Evolutionary conservation across 2,113 vertebrate species (phyloP).

Genomic region (Colius striatus): DNA sequence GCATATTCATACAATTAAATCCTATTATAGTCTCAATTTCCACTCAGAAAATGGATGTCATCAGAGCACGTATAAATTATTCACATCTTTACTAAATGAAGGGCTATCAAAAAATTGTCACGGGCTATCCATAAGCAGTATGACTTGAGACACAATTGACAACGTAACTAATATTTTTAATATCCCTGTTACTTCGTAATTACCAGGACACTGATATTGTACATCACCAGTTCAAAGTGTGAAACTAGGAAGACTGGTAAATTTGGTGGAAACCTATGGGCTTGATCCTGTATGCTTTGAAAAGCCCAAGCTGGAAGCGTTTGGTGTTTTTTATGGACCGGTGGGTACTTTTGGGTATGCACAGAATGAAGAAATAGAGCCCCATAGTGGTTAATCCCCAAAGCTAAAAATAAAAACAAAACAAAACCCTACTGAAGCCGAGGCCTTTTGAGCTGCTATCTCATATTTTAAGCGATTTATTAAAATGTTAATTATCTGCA

Average conservation of each 20-base stretch:
- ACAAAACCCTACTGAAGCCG: constrained; percentile 30
- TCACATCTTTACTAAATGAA: constrained; percentile 64
- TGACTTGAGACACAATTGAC: constrained; percentile 64
- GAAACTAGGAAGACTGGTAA: neutral
- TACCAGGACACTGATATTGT: constrained; percentile 18
- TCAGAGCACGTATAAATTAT: constrained; percentile 68
- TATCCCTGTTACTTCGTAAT: constrained; percentile 66
- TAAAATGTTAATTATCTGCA: constrained; percentile 54
- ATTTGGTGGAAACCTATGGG: neutral
- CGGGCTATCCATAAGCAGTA: constrained; percentile 52
- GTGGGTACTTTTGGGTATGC: constrained; percentile 63
- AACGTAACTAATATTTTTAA: constrained; percentile 74
- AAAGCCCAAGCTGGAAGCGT: neutral
- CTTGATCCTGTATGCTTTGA: neutral
- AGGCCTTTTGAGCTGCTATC: constrained; percentile 27
- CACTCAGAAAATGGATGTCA: constrained; percentile 40
- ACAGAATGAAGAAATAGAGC: constrained; percentile 62
- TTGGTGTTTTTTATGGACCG: neutral
- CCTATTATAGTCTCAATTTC: constrained; percentile 49
- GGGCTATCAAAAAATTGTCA: constrained; percentile 71
- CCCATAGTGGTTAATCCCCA: constrained; percentile 68
- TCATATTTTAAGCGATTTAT: constrained; percentile 54
- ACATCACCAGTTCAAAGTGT: neutral
- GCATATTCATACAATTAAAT: constrained; percentile 47
- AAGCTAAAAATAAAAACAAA: constrained; percentile 66